phyloP scores from a whole-genome alignment of 2,888 invertebrate species.

The Chorisops tibialis region DNA sequence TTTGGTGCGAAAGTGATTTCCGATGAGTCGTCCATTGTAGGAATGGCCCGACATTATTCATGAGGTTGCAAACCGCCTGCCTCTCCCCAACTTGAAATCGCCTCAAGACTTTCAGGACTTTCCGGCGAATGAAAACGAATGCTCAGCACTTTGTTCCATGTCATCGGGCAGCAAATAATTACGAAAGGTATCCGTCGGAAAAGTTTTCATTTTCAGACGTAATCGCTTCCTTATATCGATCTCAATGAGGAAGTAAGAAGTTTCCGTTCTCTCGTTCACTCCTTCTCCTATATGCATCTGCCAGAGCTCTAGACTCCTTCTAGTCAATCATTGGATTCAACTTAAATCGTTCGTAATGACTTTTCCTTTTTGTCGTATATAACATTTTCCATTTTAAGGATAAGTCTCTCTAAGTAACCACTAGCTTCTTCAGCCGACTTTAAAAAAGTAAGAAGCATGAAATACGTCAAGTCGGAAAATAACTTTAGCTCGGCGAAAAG shows the following conservation, averaged over 20 bases:
- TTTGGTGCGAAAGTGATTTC: constrained; percentile 21
- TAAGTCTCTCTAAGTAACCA: neutral
- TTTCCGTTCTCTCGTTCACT: neutral
- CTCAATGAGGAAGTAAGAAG: neutral
- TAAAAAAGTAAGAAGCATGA: constrained; percentile 11
- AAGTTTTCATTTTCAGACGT: neutral
- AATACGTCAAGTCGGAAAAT: constrained; percentile 19
- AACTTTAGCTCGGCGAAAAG: constrained; percentile 13
- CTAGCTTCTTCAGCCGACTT: neutral
- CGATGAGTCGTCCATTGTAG: neutral
- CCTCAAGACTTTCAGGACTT: constrained; percentile 2
- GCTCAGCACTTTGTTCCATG: constrained; percentile 16
- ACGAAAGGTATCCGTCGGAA: constrained; percentile 9
- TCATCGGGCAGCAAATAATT: constrained; percentile 20
- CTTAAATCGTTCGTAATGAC: constrained; percentile 21
- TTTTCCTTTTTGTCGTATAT: neutral
- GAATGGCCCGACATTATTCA: constrained; percentile 19
- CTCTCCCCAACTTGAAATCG: constrained; percentile 7
- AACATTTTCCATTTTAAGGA: neutral
- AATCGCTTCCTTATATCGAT: neutral
- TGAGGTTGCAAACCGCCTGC: no score
- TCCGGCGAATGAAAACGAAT: constrained; percentile 1
- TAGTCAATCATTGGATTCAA: constrained; percentile 10
- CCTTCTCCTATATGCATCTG: neutral
- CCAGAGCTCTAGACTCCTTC: neutral